Percentiles rank a stretch among this genome's conserved stretches.
These are phyloP conservation scores for Propithecus deckenii DNA, from an alignment of 2,797 vertebrate species.

Conservation along the genomic window DNA sequence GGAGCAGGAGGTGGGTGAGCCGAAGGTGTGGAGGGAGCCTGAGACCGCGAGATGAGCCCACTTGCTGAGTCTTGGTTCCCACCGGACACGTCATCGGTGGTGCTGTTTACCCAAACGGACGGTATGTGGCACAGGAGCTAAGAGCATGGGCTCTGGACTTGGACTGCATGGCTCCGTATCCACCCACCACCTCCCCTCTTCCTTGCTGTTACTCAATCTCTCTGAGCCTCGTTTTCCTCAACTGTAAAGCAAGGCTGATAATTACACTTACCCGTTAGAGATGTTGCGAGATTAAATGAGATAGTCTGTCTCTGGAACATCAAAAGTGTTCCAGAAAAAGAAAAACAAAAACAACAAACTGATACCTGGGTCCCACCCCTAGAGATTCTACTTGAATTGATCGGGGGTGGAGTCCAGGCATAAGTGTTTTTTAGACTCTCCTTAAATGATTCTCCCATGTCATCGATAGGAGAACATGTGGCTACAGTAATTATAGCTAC, in stretches of 20 bases:
- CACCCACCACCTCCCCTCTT: background rate
- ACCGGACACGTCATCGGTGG: background rate
- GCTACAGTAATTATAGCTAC: background rate
- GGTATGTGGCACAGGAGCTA: accelerated
- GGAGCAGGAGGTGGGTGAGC: background rate
- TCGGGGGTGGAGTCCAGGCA: background rate
- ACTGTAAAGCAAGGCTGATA: background rate
- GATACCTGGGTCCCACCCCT: background rate
- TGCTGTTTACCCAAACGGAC: background rate
- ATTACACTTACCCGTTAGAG: background rate
- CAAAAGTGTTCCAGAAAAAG: background rate
- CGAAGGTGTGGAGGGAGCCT: background rate
- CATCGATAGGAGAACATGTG: background rate
- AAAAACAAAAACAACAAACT: background rate
- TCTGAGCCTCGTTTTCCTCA: background rate
- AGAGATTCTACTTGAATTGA: background rate
- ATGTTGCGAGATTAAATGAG: background rate
- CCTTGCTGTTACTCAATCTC: background rate
- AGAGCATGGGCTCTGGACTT: background rate
- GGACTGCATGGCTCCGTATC: background rate
- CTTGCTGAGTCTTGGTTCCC: background rate
- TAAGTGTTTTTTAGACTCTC: background rate
- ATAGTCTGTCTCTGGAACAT: background rate
- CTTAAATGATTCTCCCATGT: background rate
- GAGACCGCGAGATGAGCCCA: background rate